A percentile compares a stretch with the other conserved stretches of the same genome.
These are phyloP conservation scores for Clamator glandarius DNA, from an alignment of 2,797 vertebrate genomes.

Conservation along the genomic window DNA sequence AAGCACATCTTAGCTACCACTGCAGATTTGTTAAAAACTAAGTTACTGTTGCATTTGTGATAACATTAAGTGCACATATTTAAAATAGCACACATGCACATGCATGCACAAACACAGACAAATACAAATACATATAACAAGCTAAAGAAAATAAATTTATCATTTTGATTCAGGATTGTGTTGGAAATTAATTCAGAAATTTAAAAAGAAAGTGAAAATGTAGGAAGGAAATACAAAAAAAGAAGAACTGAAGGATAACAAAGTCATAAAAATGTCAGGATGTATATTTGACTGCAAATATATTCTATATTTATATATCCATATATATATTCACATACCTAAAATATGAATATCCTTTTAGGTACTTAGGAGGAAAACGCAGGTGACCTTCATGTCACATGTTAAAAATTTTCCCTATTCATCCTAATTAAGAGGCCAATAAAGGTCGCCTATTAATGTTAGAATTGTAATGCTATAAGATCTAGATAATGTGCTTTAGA, in stretches of 20 bases:
- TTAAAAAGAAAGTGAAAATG: not conserved
- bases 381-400: accelerated
- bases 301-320: not conserved
- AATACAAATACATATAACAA: not conserved
- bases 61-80: not conserved
- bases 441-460: not conserved
- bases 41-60: not conserved
- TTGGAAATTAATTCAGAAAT: not conserved
- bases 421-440: not conserved
- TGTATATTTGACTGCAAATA: not conserved
- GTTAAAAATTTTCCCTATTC: not conserved
- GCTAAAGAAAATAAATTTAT: not conserved
- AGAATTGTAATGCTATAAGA: not conserved
- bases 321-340: not conserved
- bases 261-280: not conserved
- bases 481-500: not conserved
- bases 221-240: not conserved
- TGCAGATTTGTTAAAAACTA: not conserved
- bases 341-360: not conserved
- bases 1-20: accelerated
- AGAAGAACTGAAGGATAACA: not conserved
- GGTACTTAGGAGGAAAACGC: not conserved
- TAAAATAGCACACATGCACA: not conserved
- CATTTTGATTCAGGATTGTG: not conserved
- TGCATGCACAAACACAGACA: accelerated